Base-by-base conservation (phyloP, 2,113 vertebrate genomes). In the Falco punctatus region DNA sequence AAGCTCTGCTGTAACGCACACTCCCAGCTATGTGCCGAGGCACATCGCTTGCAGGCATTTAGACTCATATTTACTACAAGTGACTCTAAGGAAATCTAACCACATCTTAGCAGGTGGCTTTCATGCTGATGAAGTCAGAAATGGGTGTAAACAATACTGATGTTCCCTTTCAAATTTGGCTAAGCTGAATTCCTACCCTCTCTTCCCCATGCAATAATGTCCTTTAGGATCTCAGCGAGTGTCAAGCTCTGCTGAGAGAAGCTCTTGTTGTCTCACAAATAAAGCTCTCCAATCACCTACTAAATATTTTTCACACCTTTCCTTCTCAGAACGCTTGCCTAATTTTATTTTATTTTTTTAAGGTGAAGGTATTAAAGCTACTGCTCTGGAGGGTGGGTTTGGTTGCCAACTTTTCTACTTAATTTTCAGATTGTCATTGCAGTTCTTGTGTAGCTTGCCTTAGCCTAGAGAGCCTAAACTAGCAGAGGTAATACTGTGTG, bases 1-100 rank as follows among this genome's bases (percentile, higher is more conserved):
- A 65, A 2, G 0, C 27, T 11, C 19, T 26, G 13, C 48, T 59
- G 24, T 16, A 84, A 11, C 9, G 23, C 27, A 49, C 8, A 1
- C 3, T 19, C 8, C 8, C 3, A 17, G 46, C 10, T 61, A 23
- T 18, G 15, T 20, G 52, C 52, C 35, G 44, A n/a, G 30, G 11
- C 52, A 15, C 16, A 13, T 55, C 32, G 30, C 12, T 71, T 71
- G 1, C 3, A 26, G 11, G 16, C 69, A 30, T 80, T 95, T 69
- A 73, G 30, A 72, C 32, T 61, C 32, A 5, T 61, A 69, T 88
- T 78, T 84, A 16, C 27, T 58, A 23, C 20, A 78, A 57, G 67
- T 21, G 15, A 49, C 26, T 69, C 48, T 40, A 51, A 71, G 52
- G 8, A 33, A 81, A 27, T 49, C 23, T 67, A 65, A 17, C 27